These are phyloP conservation scores for Paramormyrops kingsleyae DNA, from an alignment of 2,113 vertebrate genomes.

Conservation along the genomic window DNA sequence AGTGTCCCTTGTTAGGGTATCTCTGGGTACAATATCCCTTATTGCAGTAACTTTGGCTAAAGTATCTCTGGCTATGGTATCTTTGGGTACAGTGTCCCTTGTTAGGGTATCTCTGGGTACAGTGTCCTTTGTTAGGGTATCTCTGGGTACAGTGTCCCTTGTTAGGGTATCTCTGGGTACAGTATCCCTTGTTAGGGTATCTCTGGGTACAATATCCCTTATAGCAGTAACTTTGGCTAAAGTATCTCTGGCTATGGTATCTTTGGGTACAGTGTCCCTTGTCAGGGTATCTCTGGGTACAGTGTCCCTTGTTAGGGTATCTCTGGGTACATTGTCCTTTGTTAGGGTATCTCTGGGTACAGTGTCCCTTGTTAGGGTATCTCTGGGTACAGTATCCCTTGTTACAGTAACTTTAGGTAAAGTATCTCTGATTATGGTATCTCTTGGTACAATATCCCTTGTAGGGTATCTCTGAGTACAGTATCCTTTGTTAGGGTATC, in stretches of 20 bases:
- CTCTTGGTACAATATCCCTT: too few species aligned
- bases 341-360: background rate
- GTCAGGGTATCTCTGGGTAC: background rate
- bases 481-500: background rate
- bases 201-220: too few species aligned
- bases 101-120: too few species aligned
- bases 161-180: too few species aligned
- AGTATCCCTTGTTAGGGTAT: too few species aligned
- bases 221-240: too few species aligned
- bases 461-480: background rate
- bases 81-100: background rate
- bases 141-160: too few species aligned
- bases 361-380: background rate
- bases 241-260: too few species aligned
- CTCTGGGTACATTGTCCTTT: too few species aligned
- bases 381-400: background rate
- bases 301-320: background rate
- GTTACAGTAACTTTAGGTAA: background rate
- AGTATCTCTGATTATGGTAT: background rate
- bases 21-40: background rate
- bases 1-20: background rate
- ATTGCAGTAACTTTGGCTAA: too few species aligned
- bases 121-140: too few species aligned
- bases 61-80: background rate
- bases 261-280: background rate